These are phyloP conservation scores for Alca torda DNA, from an alignment of 2,797 vertebrate species.

Conservation along the genomic window DNA sequence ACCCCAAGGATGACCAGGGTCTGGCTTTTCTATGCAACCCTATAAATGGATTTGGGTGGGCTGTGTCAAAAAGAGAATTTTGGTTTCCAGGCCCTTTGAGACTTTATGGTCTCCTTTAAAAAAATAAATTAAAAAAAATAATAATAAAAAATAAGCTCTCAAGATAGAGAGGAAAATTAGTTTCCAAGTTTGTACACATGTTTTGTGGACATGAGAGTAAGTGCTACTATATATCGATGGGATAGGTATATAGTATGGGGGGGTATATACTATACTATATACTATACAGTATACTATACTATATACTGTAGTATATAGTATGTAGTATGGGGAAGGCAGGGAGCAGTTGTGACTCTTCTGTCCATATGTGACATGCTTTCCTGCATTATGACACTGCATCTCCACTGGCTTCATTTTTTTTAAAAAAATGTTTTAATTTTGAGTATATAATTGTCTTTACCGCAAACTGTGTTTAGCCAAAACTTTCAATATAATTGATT, in stretches of 20 bases:
- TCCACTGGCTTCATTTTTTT: rapidly evolving
- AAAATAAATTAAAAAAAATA: no score
- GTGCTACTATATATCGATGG: not conserved
- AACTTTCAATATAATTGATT: not conserved
- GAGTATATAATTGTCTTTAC: not conserved
- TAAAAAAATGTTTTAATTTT: not conserved
- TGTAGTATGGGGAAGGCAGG: not conserved
- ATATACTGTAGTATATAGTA: no score
- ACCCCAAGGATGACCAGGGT: not conserved
- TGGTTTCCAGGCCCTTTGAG: not conserved
- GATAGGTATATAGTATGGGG: no score
- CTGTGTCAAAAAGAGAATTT: not conserved
- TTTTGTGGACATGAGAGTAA: not conserved
- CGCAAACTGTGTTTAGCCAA: not conserved
- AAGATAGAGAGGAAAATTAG: not conserved
- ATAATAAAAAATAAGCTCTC: not conserved
- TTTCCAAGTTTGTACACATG: not conserved
- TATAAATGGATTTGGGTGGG: not conserved
- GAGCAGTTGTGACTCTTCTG: not conserved
- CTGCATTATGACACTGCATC: not conserved
- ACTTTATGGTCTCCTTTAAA: not conserved
- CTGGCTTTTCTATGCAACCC: not conserved
- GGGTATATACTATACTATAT: no score
- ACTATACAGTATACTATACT: no score
- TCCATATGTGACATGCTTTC: not conserved